A percentile compares a stretch with the other conserved stretches of the same genome.
These are phyloP conservation scores for Beris morrisii DNA, from an alignment of 2,888 invertebrate genomes.

Conservation along the genomic window DNA sequence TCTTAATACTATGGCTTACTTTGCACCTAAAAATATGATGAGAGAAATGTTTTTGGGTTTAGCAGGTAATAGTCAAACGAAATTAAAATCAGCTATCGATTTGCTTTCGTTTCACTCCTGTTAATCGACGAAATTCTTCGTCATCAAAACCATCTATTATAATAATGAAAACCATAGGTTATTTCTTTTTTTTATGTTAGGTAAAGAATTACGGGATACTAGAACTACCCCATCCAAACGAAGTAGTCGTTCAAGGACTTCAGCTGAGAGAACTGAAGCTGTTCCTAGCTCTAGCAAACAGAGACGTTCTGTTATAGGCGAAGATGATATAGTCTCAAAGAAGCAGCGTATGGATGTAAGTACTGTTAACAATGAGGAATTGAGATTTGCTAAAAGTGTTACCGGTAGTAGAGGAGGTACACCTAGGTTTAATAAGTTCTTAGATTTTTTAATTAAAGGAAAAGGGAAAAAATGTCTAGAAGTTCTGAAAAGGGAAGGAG, in stretches of 20 bases:
- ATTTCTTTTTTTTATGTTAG: too few species aligned
- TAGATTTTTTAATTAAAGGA: constrained; percentile 47
- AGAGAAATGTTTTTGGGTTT: too few species aligned
- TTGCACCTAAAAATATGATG: too few species aligned
- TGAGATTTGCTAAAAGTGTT: constrained; percentile 48
- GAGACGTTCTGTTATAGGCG: constrained; percentile 9
- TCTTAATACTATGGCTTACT: too few species aligned
- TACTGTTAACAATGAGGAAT: constrained; percentile 40
- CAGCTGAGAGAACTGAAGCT: too few species aligned
- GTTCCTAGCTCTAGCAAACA: constrained; percentile 4
- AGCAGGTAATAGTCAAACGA: too few species aligned
- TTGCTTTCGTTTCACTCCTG: too few species aligned
- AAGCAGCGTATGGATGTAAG: constrained; percentile 18
- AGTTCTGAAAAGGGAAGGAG: constrained; percentile 11
- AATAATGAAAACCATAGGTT: background rate
- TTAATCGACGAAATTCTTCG: too few species aligned
- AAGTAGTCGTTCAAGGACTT: background rate
- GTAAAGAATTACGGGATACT: background rate
- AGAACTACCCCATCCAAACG: background rate
- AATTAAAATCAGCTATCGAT: too few species aligned
- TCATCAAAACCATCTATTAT: too few species aligned
- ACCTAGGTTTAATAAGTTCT: constrained; percentile 48
- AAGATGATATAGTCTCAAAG: constrained; percentile 11
- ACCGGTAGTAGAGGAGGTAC: constrained; percentile 46
- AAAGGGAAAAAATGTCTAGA: constrained; percentile 13